Conservation (phyloP, 2,113 vertebrate genomes). For the Steatornis caripensis region DNA sequence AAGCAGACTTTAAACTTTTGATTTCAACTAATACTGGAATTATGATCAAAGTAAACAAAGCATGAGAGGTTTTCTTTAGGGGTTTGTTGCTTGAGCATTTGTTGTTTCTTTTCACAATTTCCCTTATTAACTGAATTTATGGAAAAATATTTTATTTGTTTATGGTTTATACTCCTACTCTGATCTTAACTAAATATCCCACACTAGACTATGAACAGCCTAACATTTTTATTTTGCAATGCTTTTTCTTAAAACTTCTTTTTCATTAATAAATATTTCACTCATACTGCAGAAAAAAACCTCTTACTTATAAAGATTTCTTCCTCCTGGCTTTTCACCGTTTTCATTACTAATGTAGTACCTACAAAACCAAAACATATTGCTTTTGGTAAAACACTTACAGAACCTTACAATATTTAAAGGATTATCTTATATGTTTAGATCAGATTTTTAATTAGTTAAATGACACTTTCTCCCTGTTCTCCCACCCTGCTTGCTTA, state of each 20-base stretch:
- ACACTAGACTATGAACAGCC: not conserved
- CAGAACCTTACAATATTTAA: not conserved
- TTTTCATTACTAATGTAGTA: conserved; percentile 94
- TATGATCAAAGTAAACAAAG: not conserved
- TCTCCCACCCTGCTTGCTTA: not conserved
- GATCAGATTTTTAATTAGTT: not conserved
- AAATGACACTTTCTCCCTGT: not conserved
- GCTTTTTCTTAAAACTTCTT: not conserved
- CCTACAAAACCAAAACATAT: conserved; percentile 72
- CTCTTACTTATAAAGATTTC: conserved; percentile 93
- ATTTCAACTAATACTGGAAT: not conserved
- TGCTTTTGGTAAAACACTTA: not conserved
- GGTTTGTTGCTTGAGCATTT: not conserved
- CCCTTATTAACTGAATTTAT: not conserved
- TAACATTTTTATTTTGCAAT: not conserved
- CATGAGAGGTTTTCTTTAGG: not conserved
- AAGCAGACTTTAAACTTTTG: not conserved
- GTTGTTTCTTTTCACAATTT: not conserved
- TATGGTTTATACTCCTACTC: not conserved
- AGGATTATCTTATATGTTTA: not conserved
- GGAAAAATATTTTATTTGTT: not conserved
- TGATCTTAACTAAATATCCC: not conserved
- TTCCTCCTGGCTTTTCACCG: conserved; percentile 77
- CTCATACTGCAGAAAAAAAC: not conserved
- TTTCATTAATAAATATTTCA: not conserved